Evolutionary conservation across 1,140 invertebrate genomes (phyloP).

Genomic region (Zaprionus inermis): DNA sequence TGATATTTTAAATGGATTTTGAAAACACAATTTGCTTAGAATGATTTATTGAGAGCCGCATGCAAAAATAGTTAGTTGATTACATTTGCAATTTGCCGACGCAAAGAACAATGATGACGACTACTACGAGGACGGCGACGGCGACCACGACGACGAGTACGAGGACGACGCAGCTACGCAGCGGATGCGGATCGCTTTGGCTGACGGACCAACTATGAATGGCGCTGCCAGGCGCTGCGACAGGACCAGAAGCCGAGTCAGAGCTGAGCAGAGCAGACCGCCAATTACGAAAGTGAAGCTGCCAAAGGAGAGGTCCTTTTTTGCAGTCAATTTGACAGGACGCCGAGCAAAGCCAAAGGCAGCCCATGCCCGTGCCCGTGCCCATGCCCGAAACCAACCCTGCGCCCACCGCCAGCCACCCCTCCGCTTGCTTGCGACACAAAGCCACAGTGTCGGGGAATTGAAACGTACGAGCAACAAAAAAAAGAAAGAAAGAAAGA

Average conservation of each 20-base stretch:
- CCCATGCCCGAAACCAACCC: conserved; percentile 22
- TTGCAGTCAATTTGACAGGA: conserved; percentile 83
- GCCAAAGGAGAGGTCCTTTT: conserved; percentile 82
- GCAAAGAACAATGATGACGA: conserved; percentile 49
- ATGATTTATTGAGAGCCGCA: conserved; percentile 9
- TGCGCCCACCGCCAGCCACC: neutral
- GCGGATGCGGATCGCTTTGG: conserved; percentile 69
- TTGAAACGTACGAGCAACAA: conserved; percentile 25
- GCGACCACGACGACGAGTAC: conserved; percentile 22
- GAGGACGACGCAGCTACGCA: conserved; percentile 41
- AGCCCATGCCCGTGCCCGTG: conserved; percentile 39
- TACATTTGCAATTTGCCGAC: conserved; percentile 60
- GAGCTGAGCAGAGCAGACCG: conserved; percentile 61
- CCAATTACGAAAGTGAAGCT: conserved; percentile 84
- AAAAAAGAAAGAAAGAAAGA: conserved; percentile 15
- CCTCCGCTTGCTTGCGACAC: conserved; percentile 29
- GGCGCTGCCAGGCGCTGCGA: conserved; percentile 55
- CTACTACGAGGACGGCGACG: conserved; percentile 61
- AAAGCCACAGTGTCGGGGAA: conserved; percentile 60
- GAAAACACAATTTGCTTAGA: neutral
- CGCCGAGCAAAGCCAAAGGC: conserved; percentile 76
- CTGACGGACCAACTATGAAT: conserved; percentile 80
- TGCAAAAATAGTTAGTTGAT: conserved; percentile 10
- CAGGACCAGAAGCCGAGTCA: conserved; percentile 47
- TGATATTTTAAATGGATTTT: neutral